Percentiles rank a stretch among this genome's conserved stretches.
These are phyloP conservation scores for Drosophila tripunctata DNA, from an alignment of 2,888 invertebrate genomes.

Conservation along the genomic window DNA sequence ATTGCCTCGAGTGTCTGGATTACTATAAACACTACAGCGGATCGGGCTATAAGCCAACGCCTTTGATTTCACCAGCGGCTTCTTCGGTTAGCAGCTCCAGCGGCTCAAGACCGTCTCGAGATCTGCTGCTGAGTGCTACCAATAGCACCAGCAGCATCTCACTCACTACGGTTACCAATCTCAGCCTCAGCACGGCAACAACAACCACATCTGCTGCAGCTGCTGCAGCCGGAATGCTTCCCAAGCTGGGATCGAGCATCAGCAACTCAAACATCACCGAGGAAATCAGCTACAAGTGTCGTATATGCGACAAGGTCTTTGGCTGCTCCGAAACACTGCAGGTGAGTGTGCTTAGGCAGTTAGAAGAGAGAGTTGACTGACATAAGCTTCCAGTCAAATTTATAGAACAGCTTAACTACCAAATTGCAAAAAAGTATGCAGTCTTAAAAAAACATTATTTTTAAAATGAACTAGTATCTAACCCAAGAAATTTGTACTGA, in stretches of 20 bases:
- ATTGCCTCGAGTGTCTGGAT: slow-evolving; percentile 76
- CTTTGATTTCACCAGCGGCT: slow-evolving; percentile 71
- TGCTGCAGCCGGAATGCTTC: slow-evolving; percentile 1
- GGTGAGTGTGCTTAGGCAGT: slow-evolving; percentile 65
- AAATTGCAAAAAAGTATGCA: no score
- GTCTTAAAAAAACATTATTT: no score
- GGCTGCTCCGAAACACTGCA: slow-evolving; percentile 83
- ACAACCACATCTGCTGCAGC: slow-evolving; percentile 13
- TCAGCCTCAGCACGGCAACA: slow-evolving; percentile 59
- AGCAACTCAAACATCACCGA: slow-evolving; percentile 50
- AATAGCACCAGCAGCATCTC: slow-evolving; percentile 60
- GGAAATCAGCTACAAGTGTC: slow-evolving; percentile 83
- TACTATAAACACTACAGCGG: slow-evolving; percentile 70
- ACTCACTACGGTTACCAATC: slow-evolving; percentile 72
- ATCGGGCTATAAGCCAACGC: slow-evolving; percentile 51
- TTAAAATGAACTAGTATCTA: no score
- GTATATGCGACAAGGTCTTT: slow-evolving; percentile 84
- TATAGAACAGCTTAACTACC: no score
- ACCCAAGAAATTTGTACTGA: no score
- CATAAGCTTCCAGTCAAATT: no score
- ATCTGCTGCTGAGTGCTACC: slow-evolving; percentile 30
- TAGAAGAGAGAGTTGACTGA: background rate
- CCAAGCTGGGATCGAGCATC: slow-evolving; percentile 25
- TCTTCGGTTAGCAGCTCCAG: slow-evolving; percentile 73
- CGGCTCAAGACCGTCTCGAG: slow-evolving; percentile 47